Base-by-base conservation (phyloP, 2,113 vertebrate species). In the Myrmecophaga tridactyla region DNA sequence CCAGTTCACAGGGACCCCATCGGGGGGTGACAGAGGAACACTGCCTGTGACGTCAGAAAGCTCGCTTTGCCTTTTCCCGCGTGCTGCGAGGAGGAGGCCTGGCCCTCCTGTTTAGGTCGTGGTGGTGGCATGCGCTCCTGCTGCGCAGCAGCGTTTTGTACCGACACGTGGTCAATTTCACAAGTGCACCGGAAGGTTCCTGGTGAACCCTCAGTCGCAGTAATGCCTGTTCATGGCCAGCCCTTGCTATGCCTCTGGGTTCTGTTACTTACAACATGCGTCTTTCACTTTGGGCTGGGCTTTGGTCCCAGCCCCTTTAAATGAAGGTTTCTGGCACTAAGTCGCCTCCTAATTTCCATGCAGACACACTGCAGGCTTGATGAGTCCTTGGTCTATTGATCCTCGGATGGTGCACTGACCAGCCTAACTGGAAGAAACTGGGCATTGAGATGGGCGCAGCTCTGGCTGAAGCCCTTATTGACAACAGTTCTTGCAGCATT, bases 61-160 rank as follows among this genome's bases (percentile, higher is more conserved):
- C 6, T 9, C 23, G 53, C 1, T 0, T 9, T 21, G 39, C 73
- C 48, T 8, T 34, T 41, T 12, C 3, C 72, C 7, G 25, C 1
- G 2, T 34, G n/a, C 46, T 23, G 3, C 6, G 4, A 15, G 51
- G 51, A 13, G 12, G 58, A 12, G 39, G 8, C 29, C 6, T 27
- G 23, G 23, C 5, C 36, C 10, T 76, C 21, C 6, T 29, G 2
- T 12, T 7, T 51, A 46, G 20, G 3, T 1, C 25, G 14, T 18
- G 25, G n/a, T 23, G 2, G 51, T 6, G 12, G 1, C 3, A 2
- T 21, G 4, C 1, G 4, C 25, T 46, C 13, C 2, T 6, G 1
- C 7, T 17, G 31, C 62, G 36, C 0, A 46, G 11, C 0, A 27
- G 29, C 14, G 3, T 56, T 56, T 56, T 56, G 20, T 51, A 51